Evolutionary conservation across 2,113 vertebrate genomes (phyloP), one percentile per base, ranked within the genome.

Genomic region (Diphyllodes magnificus): DNA sequence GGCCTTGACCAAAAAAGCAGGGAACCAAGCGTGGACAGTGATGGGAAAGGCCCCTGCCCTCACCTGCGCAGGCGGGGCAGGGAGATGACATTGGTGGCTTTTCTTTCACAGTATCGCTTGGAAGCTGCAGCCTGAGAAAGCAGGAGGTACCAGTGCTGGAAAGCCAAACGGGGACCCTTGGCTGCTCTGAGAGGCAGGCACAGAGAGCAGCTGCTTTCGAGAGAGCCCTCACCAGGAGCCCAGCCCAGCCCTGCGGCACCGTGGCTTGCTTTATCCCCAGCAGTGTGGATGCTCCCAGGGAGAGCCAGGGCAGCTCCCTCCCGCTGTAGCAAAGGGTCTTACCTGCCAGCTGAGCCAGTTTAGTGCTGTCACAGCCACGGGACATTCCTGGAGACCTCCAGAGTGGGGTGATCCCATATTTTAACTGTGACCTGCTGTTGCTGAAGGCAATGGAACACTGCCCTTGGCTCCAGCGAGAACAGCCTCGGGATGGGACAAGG

Each of bases 21-120:
- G 50, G 71, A 91, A 81, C 31, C 73, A 69, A 37, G 72, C 8
- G 0, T 30, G 94, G 76, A 4, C 31, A n/a, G 54, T 8, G 75
- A 86, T 50, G 51, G 71, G 51, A 81, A 95, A 94, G 90, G 91
- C 81, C 94, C 85, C 92, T 81, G 93, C 13, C 5, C 45, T 75
- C 22, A 30, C 82, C 81, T 64, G 53, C 78, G 40, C 73, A 63
- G 81, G 83, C 45, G 44, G 90, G 77, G 82, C 24, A 30, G 61
- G 89, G 71, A 73, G 69, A 61, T 80, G n/a, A 76, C 60, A 15
- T 8, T 17, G 35, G 89, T 88, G 95, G 94, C 65, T 96, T 87
- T 93, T 88, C 72, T 83, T 61, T 96, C 90, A 94, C 95, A 93
- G 95, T 59, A 68, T 86, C 22, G 1, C 84, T 87, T 81, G 69